phyloP scores from a whole-genome alignment of 2,797 vertebrate genomes.

The Brachymystax lenok region DNA sequence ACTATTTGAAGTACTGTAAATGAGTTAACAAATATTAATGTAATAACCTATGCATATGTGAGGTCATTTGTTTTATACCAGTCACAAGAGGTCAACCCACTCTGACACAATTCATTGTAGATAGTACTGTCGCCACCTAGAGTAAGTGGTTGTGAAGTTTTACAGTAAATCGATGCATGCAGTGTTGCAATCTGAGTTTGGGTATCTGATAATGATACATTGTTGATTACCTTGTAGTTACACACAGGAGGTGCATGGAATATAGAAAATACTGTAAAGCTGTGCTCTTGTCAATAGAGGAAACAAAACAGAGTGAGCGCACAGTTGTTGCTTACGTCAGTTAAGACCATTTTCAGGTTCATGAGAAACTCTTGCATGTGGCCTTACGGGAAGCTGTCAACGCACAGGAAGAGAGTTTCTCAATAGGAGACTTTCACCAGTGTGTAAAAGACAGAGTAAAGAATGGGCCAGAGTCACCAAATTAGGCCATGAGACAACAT shows the following conservation, averaged over 20 bases:
- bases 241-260: too few species aligned
- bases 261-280: neutral
- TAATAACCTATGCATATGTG: neutral
- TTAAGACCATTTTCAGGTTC: slow-evolving; percentile 7
- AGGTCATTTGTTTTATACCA: neutral
- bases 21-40: neutral
- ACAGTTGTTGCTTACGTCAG: neutral
- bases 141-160: neutral
- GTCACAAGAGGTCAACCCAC: neutral
- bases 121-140: slow-evolving; percentile 4
- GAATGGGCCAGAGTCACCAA: too few species aligned
- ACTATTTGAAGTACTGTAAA: neutral
- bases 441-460: slow-evolving; percentile 22
- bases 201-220: too few species aligned
- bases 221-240: too few species aligned
- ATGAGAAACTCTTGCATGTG: slow-evolving; percentile 29
- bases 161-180: neutral
- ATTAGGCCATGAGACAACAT: slow-evolving; percentile 16
- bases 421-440: slow-evolving; percentile 64
- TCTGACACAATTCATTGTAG: neutral
- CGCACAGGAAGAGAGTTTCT: slow-evolving; percentile 69
- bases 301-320: neutral
- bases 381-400: slow-evolving; percentile 54
- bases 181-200: too few species aligned
- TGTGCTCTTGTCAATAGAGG: neutral